Percentiles rank a stretch among this genome's conserved stretches.
phyloP scores from a whole-genome alignment of 2,113 vertebrate species.

The Pseudorasbora parva region DNA sequence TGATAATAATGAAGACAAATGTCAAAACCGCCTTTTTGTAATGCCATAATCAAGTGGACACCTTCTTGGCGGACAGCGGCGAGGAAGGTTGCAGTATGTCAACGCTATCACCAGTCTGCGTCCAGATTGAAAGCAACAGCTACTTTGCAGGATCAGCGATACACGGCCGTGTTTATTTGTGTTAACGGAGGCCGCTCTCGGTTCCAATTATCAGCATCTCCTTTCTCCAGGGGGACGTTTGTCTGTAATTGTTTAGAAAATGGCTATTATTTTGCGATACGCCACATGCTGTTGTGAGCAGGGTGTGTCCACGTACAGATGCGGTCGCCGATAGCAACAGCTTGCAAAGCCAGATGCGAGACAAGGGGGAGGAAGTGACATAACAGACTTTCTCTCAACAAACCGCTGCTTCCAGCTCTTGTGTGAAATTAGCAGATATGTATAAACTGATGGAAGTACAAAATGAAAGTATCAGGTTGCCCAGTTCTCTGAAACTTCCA shows the following conservation, averaged over 20 bases:
- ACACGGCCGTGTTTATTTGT: slow-evolving; percentile 36
- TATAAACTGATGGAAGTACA: slow-evolving; percentile 61
- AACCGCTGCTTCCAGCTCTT: slow-evolving; percentile 66
- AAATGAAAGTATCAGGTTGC: slow-evolving; percentile 50
- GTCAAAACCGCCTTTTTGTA: slow-evolving; percentile 80
- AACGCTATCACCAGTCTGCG: background rate
- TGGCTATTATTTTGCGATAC: slow-evolving; percentile 56
- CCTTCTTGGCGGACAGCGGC: slow-evolving; percentile 63
- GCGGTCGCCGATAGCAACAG: slow-evolving; percentile 70
- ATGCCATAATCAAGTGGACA: slow-evolving; percentile 78
- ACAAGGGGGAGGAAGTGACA: slow-evolving; percentile 62
- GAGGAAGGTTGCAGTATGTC: slow-evolving; percentile 35
- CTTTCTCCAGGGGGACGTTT: slow-evolving; percentile 53
- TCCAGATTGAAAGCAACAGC: slow-evolving; percentile 43
- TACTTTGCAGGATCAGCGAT: slow-evolving; percentile 20
- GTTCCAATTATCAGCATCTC: slow-evolving; percentile 56
- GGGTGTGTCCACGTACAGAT: slow-evolving; percentile 57
- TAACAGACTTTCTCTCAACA: slow-evolving; percentile 54
- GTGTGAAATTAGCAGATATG: slow-evolving; percentile 74
- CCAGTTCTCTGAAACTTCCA: slow-evolving; percentile 63
- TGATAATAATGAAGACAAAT: slow-evolving; percentile 86
- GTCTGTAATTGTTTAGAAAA: slow-evolving; percentile 58
- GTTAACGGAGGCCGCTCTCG: slow-evolving; percentile 43
- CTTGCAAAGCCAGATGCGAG: slow-evolving; percentile 72
- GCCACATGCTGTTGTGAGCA: slow-evolving; percentile 58